These are phyloP conservation scores for Proales similis DNA, from an alignment of 1,140 invertebrate genomes.

Conservation along the genomic window DNA sequence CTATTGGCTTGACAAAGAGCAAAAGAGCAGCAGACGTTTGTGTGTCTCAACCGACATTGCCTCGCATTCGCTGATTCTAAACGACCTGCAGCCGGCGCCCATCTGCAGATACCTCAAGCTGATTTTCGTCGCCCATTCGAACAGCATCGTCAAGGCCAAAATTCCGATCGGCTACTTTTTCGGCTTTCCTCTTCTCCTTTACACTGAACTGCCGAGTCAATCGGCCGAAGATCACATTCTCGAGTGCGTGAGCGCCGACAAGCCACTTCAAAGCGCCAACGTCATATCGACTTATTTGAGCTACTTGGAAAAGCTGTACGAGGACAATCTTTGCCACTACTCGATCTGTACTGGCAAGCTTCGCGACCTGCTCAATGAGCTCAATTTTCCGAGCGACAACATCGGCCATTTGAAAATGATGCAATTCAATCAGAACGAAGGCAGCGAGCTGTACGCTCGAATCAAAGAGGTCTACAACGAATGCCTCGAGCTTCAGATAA, in stretches of 20 bases:
- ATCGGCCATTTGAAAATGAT: conserved; percentile 38
- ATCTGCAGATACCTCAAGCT: conserved; percentile 81
- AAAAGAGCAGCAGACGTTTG: conserved; percentile 71
- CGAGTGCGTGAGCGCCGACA: no score
- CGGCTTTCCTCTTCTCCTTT: conserved; percentile 43
- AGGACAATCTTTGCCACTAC: conserved; percentile 31
- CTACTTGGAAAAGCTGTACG: conserved; percentile 34
- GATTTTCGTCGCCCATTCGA: conserved; percentile 39
- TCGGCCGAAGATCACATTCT: background rate
- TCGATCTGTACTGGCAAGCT: conserved; percentile 15
- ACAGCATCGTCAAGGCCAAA: conserved; percentile 6
- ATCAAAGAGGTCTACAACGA: conserved; percentile 27
- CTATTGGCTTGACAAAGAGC: conserved; percentile 72
- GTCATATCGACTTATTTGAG: conserved; percentile 7
- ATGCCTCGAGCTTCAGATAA: conserved; percentile 24
- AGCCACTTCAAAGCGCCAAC: background rate
- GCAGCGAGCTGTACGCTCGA: background rate
- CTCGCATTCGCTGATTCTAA: conserved; percentile 69
- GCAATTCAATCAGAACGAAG: conserved; percentile 19
- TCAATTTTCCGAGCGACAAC: conserved; percentile 18
- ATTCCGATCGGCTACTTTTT: conserved; percentile 38
- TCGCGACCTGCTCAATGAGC: conserved; percentile 9
- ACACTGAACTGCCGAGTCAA: background rate
- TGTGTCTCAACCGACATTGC: conserved; percentile 77
- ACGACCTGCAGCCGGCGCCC: conserved; percentile 76